Conservation (phyloP, 2,113 vertebrate species). For the Baryphthengus martii region DNA sequence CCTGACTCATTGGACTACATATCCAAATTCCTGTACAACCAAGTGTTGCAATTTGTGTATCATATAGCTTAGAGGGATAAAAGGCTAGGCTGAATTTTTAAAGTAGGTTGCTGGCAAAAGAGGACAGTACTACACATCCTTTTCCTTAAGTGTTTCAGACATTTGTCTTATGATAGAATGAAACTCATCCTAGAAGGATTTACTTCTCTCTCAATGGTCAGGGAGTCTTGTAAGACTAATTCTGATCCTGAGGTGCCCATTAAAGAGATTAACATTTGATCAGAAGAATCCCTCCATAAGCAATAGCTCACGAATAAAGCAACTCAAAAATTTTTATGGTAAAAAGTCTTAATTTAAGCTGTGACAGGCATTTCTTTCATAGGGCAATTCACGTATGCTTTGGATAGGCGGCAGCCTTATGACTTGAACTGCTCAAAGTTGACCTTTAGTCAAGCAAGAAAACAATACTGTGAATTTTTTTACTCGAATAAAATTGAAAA, state of each 20-base stretch:
- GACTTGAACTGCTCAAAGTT: not conserved
- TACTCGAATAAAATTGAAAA: not conserved
- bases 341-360: not conserved
- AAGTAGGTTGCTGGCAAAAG: not conserved
- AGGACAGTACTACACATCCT: accelerated
- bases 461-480: not conserved
- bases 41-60: not conserved
- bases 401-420: not conserved
- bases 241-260: not conserved
- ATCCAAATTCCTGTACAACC: not conserved
- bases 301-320: not conserved
- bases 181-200: not conserved
- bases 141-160: not conserved
- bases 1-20: not conserved
- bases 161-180: not conserved
- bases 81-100: not conserved
- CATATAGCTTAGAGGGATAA: not conserved
- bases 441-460: constrained; percentile 2
- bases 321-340: not conserved
- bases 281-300: not conserved
- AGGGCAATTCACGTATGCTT: not conserved
- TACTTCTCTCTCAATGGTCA: not conserved
- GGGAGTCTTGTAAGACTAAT: not conserved
- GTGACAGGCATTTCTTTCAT: not conserved
- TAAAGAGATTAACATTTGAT: not conserved